A percentile compares a stretch with the other conserved stretches of the same genome.
These are phyloP conservation scores for Thalassarche chlororhynchos DNA, from an alignment of 2,113 vertebrate genomes.

Conservation along the genomic window DNA sequence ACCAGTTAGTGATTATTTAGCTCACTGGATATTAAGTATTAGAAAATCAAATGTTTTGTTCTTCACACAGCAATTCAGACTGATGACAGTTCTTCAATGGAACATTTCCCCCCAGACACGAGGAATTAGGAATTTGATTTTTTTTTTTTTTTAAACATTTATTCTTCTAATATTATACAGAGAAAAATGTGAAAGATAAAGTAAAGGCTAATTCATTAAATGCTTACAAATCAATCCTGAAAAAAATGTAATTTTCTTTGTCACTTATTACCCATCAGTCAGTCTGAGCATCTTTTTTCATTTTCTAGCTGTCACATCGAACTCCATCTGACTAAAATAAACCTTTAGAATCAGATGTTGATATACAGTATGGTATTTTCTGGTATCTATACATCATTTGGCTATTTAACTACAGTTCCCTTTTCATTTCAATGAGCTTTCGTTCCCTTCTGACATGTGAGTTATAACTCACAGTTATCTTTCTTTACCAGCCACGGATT, in stretches of 20 bases:
- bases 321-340: not conserved
- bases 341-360: not conserved
- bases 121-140: not conserved
- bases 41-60: not conserved
- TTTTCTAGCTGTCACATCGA: conserved; percentile 24
- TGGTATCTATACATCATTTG: not conserved
- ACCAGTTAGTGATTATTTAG: not conserved
- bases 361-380: not conserved
- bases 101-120: not conserved
- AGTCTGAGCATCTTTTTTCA: not conserved
- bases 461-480: not conserved
- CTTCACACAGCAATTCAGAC: not conserved
- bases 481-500: not conserved
- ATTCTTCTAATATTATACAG: not conserved
- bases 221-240: not conserved
- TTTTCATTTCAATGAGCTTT: not conserved
- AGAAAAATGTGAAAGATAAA: not conserved
- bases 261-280: not conserved
- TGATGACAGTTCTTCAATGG: not conserved
- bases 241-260: not conserved
- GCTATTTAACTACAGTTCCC: not conserved
- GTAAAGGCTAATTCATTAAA: not conserved
- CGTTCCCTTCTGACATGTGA: not conserved
- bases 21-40: not conserved
- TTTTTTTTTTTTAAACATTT: not conserved